These are phyloP conservation scores for Apis dorsata DNA, from an alignment of 1,140 invertebrate species.

Conservation along the genomic window DNA sequence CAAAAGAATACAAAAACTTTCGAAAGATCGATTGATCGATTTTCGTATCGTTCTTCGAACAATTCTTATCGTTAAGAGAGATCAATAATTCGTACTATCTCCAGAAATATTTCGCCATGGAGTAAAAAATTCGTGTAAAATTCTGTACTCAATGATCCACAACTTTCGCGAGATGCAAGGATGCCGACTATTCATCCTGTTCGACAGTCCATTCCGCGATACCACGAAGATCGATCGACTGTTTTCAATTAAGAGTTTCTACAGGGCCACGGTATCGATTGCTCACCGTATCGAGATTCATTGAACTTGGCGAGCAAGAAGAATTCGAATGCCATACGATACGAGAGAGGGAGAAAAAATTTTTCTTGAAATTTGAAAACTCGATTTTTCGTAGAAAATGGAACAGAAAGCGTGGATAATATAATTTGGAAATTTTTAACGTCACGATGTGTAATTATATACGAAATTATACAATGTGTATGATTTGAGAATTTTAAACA, in stretches of 20 bases:
- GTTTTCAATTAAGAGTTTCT: constrained; percentile 42
- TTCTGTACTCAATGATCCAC: not conserved
- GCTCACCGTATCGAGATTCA: constrained; percentile 11
- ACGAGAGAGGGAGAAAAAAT: not conserved
- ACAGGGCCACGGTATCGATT: constrained; percentile 4
- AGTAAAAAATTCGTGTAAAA: no score
- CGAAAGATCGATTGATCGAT: no score
- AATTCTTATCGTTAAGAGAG: not conserved
- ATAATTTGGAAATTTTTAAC: no score
- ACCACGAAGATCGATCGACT: constrained; percentile 19
- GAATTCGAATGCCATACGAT: constrained; percentile 15
- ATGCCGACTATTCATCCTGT: constrained; percentile 18
- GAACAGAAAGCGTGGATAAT: no score
- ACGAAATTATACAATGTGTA: no score
- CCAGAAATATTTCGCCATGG: not conserved
- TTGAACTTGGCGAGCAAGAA: constrained; percentile 5
- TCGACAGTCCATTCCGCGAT: constrained; percentile 6
- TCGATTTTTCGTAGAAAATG: no score
- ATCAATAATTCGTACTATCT: not conserved
- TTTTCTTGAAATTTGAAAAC: not conserved
- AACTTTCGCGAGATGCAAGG: not conserved
- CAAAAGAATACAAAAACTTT: no score
- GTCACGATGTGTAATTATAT: no score
- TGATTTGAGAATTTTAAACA: no score
- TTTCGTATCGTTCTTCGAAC: not conserved